Percentiles rank a stretch among this genome's conserved stretches.
phyloP scores from a whole-genome alignment of 2,113 vertebrate genomes.

The Morone chrysops region DNA sequence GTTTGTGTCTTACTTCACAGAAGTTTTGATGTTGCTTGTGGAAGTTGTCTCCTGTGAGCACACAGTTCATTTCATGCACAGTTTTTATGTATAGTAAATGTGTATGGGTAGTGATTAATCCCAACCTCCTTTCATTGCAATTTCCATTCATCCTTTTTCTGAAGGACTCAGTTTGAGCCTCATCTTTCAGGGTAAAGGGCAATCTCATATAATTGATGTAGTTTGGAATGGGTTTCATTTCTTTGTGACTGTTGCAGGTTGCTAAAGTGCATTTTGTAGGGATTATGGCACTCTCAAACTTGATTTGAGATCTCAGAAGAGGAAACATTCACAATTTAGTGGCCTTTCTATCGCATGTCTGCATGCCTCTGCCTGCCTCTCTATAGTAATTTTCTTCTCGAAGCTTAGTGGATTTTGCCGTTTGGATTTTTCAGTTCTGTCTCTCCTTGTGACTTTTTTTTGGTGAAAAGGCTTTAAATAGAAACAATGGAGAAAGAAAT shows the following conservation, averaged over 20 bases:
- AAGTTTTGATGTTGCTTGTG: conserved; percentile 22
- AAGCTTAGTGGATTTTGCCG: no score
- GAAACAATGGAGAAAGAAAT: no score
- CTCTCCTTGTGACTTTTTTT: no score
- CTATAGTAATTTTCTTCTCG: no score
- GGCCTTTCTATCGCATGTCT: not conserved
- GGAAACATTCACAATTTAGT: not conserved
- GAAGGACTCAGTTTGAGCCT: no score
- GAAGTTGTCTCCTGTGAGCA: conserved; percentile 21
- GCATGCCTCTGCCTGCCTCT: no score
- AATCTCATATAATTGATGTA: conserved; percentile 33
- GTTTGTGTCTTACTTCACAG: conserved; percentile 16
- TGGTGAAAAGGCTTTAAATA: no score
- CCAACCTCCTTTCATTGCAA: not conserved
- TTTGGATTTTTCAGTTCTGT: no score
- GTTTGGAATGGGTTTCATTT: conserved; percentile 26
- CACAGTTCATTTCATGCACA: conserved; percentile 20
- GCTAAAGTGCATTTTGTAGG: not conserved
- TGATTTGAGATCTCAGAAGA: not conserved
- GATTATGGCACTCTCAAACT: not conserved
- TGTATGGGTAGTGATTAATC: conserved; percentile 18
- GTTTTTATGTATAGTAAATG: not conserved
- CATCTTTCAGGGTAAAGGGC: conserved; percentile 8
- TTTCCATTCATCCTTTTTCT: no score
- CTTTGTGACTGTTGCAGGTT: no score